Percentiles rank a stretch among this genome's conserved stretches.
Evolutionary conservation across 2,888 invertebrate species (phyloP).

Genomic region (Galerucella pusilla): DNA sequence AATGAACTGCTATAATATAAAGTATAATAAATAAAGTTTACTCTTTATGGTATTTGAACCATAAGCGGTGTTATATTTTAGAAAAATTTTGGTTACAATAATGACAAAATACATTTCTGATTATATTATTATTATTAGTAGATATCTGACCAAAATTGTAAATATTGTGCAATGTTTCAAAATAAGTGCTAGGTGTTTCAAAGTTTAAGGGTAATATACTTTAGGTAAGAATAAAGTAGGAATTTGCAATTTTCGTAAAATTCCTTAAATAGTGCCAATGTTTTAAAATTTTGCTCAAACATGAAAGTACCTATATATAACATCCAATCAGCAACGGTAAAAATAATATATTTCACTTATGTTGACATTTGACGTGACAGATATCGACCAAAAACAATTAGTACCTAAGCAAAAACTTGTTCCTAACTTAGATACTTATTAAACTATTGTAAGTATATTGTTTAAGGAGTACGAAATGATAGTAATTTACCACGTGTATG

Average conservation of each 20-base stretch:
- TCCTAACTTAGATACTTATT: too few relatives aligned
- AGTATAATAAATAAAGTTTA: too few relatives aligned
- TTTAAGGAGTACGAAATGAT: too few relatives aligned
- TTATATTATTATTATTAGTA: neutral
- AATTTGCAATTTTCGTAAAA: slow-evolving; percentile 16
- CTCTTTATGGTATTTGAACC: too few relatives aligned
- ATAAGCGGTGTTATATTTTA: too few relatives aligned
- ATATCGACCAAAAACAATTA: too few relatives aligned
- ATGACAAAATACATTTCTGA: neutral
- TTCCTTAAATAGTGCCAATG: slow-evolving; percentile 15
- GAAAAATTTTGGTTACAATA: neutral
- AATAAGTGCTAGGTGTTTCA: neutral
- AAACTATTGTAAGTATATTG: too few relatives aligned
- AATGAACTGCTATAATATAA: too few relatives aligned
- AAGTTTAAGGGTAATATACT: neutral
- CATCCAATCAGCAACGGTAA: neutral
- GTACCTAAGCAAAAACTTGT: too few relatives aligned
- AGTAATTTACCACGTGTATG: too few relatives aligned
- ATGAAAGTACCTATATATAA: slow-evolving; percentile 6
- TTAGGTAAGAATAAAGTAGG: slow-evolving; percentile 11
- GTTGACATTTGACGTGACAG: too few relatives aligned
- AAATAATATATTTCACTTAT: neutral
- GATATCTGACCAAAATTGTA: neutral
- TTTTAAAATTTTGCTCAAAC: slow-evolving; percentile 16
- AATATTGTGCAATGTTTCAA: neutral